Evolutionary conservation across 2,888 invertebrate genomes (phyloP).

Genomic region (Dryocosmus kuriphilus): DNA sequence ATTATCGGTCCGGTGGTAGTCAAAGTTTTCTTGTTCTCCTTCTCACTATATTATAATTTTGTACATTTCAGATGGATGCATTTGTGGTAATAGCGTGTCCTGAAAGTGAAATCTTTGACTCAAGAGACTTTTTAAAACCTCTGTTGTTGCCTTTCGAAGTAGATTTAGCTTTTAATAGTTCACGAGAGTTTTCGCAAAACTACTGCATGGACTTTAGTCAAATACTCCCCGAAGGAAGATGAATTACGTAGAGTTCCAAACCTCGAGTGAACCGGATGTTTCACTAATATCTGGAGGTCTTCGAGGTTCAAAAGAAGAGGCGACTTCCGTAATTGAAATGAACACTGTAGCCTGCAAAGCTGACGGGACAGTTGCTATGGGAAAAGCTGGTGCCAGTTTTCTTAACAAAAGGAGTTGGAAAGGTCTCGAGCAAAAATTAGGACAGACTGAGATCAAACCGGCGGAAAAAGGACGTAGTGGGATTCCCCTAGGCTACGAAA

Average conservation of each 20-base stretch:
- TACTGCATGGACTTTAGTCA: conserved; percentile 88
- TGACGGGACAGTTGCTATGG: conserved; percentile 76
- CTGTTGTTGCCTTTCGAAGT: conserved; percentile 95
- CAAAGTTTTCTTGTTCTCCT: background rate
- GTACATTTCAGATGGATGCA: conserved; percentile 86
- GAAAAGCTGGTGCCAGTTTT: conserved; percentile 82
- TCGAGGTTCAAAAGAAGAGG: conserved; percentile 76
- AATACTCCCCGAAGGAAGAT: conserved; percentile 83
- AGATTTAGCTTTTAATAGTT: conserved; percentile 87
- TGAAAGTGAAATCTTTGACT: conserved; percentile 91
- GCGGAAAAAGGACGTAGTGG: conserved; percentile 87
- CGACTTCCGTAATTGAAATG: conserved; percentile 72
- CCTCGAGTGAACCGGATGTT: conserved; percentile 80
- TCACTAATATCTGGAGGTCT: conserved; percentile 88
- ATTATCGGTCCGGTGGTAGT: background rate
- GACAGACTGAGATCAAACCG: conserved; percentile 84
- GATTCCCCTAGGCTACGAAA: conserved; percentile 85
- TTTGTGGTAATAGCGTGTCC: conserved; percentile 96
- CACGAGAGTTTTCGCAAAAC: conserved; percentile 79
- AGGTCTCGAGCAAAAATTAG: conserved; percentile 90
- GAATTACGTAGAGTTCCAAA: conserved; percentile 78
- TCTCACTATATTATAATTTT: background rate
- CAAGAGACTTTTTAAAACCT: conserved; percentile 92
- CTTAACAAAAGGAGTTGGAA: conserved; percentile 88
- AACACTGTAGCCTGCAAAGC: conserved; percentile 63